Base-by-base conservation (phyloP, 1,140 invertebrate genomes). In the Brachionus rubens region DNA sequence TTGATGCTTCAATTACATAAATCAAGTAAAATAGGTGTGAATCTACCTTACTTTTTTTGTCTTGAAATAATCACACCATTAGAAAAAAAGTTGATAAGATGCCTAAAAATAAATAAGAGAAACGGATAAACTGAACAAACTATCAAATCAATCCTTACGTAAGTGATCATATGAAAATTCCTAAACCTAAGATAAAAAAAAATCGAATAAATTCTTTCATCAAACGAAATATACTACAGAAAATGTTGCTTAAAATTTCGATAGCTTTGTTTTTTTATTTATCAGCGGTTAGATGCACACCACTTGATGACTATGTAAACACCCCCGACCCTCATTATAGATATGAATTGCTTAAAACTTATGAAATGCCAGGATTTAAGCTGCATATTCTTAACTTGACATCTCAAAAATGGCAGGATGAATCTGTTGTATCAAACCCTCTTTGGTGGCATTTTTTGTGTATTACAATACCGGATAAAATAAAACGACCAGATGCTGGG, bases 361-460 rank as follows among this genome's bases (percentile, higher is more conserved):
- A 76, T 54, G 21, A 76, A 3, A 79, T 79, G 5, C 76, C 76
- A 0, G 78, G 72, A 19, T 81, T 79, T 54, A 81, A 77, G 9
- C 43, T 80, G 14, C 81, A 80, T 75, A 79, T 62, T 3, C 46
- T 81, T 50, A 82, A 82, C 50, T 79, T 82, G 79, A 82, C 81
- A 5, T 82, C 81, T 59, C 81, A 82, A 47, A 81, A 79, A 65
- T 82, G 81, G 81, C 79, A 79, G 68, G 54, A 79, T 50, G 80
- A 79, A 52, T 76, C 76, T 19, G 75, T 79, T 16, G 43, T 78
- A 10, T 76, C 76, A 28, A 79, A 77, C 14, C 80, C 81, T 3
- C 77, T 82, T 16, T 82, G 81, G 81, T 82, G 80, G 79, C 81
- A 82, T 68, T 80, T 80, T 76, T 33, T 82, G 46, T 76, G 62